Percentiles rank a stretch among this genome's conserved stretches.
phyloP scores from a whole-genome alignment of 2,113 vertebrate species.

The Astatoreochromis straeleni region DNA sequence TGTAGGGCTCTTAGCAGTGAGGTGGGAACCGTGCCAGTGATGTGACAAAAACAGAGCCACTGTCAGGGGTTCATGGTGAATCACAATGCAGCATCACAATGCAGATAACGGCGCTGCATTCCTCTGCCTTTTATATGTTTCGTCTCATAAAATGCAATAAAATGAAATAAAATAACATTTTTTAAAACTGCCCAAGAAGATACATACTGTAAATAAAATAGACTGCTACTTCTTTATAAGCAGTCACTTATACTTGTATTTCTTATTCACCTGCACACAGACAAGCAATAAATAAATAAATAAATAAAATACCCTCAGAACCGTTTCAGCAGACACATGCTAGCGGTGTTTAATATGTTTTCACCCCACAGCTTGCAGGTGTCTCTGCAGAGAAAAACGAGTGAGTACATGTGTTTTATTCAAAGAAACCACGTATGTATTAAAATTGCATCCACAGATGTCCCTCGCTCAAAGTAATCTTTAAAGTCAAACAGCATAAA shows the following conservation, averaged over 20 bases:
- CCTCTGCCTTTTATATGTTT: background rate
- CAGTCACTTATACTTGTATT: background rate
- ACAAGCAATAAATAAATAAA: background rate
- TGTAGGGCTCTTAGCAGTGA: background rate
- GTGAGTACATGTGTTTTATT: background rate
- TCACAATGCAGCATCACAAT: conserved; percentile 50
- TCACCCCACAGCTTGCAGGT: background rate
- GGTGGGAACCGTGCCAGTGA: background rate
- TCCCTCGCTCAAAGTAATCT: background rate
- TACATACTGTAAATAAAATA: background rate
- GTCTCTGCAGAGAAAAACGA: background rate
- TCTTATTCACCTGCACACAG: background rate
- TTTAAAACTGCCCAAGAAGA: background rate
- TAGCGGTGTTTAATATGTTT: background rate
- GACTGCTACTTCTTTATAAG: background rate
- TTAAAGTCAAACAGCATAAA: background rate
- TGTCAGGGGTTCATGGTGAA: conserved; percentile 28
- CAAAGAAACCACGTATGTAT: background rate
- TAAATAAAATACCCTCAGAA: background rate
- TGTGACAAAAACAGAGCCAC: conserved; percentile 25
- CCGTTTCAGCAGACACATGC: background rate
- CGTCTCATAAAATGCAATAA: background rate
- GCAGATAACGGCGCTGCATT: conserved; percentile 29
- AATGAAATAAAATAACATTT: background rate
- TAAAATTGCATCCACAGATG: background rate